Evolutionary conservation across 2,113 vertebrate species (phyloP), one percentile per base, ranked within the genome.

Genomic region (Silurus meridionalis): DNA sequence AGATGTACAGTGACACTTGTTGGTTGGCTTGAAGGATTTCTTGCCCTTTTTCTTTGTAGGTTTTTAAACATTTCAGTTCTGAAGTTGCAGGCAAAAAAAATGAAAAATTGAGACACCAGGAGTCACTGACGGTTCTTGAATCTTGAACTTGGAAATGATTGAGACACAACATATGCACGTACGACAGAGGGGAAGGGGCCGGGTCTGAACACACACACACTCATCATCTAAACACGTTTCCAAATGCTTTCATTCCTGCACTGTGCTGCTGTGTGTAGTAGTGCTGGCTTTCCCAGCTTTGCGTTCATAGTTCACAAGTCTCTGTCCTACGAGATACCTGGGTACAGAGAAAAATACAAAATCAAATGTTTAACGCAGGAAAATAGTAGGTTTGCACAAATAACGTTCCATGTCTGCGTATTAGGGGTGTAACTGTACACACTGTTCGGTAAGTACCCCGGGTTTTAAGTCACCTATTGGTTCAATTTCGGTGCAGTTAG

Each of bases 291-390:
- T 97, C 88, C 95, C 96, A 80, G 96, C 93, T 91, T 99, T 99
- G 3, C 97, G 95, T 90, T 99, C 98, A 0, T 99, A 99, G 95
- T 99, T 99, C 91, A 99, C 98, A 74, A 99, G 97, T 89, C 98
- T 96, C 85, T 99, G 98, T 72, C 98, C 98, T 83, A 99, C 98
- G 90, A 99, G 96, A 94, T 99, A 99, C 92, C 98, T 99, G 92
- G 63, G 75, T 55, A 61, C 50, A 80, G 19, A 80, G 55, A 84
- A 21, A 91, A 53, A 84, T 8, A 50, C 14, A 72, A 8, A 28
- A 17, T 37, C 58, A 6, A 58, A 58, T 7, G 77, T 14, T 87
- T 5, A 79, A 71, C 52, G 10, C 8, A 58, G 37, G 57, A n/a
- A 80, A 37, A 58, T 21, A 8, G n/a, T 11, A 21, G 17, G 28